phyloP scores from a whole-genome alignment of 35 echinoderm and acorn worm species.

The Heliocidaris tuberculata region DNA sequence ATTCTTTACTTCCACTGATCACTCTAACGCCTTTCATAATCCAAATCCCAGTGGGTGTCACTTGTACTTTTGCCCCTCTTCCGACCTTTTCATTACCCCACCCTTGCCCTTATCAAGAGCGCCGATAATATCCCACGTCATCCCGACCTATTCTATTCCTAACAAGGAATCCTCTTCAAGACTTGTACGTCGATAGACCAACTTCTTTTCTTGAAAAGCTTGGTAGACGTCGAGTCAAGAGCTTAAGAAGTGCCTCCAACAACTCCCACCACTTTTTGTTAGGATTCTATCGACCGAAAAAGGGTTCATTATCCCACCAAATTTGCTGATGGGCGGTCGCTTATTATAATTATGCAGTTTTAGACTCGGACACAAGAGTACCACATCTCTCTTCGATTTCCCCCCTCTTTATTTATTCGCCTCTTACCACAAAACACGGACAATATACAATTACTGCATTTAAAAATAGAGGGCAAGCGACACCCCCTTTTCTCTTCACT shows the following conservation, averaged over 20 bases:
- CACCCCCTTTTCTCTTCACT: neutral
- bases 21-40: neutral
- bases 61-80: neutral
- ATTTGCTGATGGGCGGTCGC: neutral
- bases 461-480: neutral
- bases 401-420: neutral
- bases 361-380: neutral
- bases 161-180: neutral
- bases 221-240: neutral
- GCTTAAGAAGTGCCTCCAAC: neutral
- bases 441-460: neutral
- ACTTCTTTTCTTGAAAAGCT: neutral
- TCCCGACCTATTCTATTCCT: neutral
- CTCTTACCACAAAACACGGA: neutral
- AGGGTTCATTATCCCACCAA: neutral
- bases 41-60: neutral
- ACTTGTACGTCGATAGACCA: neutral
- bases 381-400: neutral
- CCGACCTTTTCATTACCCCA: neutral
- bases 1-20: neutral
- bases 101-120: neutral
- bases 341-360: slow-evolving; percentile 10
- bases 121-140: neutral
- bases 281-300: neutral
- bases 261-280: neutral